Percentiles rank a stretch among this genome's conserved stretches.
phyloP scores from a whole-genome alignment of 2,888 invertebrate genomes.

The Trissolcus brochymenae region DNA sequence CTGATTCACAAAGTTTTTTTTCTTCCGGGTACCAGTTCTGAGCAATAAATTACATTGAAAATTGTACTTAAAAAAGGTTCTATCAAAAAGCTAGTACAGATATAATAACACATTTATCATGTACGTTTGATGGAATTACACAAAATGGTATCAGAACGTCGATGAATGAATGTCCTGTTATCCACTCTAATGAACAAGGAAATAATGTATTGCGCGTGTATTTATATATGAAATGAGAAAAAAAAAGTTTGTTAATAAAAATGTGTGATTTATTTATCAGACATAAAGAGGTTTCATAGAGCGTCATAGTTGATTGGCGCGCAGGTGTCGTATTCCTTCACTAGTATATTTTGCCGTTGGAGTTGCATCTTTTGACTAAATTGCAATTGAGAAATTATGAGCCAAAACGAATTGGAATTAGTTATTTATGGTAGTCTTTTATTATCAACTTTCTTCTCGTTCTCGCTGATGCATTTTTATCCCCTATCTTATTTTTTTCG shows the following conservation, averaged over 20 bases:
- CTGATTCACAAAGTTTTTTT: too few relatives aligned
- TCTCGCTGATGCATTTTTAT: constrained; percentile 10
- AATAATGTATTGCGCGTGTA: constrained; percentile 6
- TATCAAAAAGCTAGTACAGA: not conserved
- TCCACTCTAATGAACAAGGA: constrained; percentile 30
- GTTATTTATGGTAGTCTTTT: constrained; percentile 50
- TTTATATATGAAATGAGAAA: not conserved
- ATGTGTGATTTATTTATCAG: constrained; percentile 66
- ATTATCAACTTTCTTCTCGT: constrained; percentile 36
- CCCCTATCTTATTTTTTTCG: too few relatives aligned
- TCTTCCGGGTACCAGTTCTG: too few relatives aligned
- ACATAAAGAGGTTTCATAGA: constrained; percentile 44
- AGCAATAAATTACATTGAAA: too few relatives aligned
- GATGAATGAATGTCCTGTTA: not conserved
- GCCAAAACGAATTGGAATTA: constrained; percentile 43
- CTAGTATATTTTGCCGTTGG: constrained; percentile 37
- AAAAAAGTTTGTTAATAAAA: constrained; percentile 8
- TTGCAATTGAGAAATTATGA: constrained; percentile 55
- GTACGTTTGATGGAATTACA: too few relatives aligned
- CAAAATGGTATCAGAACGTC: too few relatives aligned
- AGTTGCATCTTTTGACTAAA: constrained; percentile 38
- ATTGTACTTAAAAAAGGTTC: not conserved
- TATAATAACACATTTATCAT: not conserved
- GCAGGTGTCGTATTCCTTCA: constrained; percentile 63
- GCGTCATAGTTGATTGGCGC: constrained; percentile 66